Conservation (phyloP, 2,888 invertebrate genomes). For the Cryptosula pallasiana region DNA sequence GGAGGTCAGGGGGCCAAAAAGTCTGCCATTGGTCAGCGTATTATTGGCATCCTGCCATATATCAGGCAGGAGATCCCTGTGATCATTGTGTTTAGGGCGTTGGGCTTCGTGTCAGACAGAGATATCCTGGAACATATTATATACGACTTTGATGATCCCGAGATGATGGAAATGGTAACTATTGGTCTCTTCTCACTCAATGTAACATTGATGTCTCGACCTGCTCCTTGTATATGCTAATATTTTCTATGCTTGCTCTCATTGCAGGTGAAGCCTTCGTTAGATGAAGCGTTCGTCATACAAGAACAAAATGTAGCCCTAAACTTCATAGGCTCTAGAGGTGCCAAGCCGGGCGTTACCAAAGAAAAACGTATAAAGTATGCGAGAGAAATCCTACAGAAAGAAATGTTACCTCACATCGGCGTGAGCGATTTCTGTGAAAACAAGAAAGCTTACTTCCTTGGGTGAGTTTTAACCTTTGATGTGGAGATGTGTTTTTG, state of each 20-base stretch:
- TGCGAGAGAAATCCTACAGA: slow-evolving; percentile 96
- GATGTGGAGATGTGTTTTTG: too few relatives aligned
- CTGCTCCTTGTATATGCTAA: too few relatives aligned
- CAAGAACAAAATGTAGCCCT: slow-evolving; percentile 98
- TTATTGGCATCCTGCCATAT: slow-evolving; percentile 95
- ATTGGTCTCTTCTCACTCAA: too few relatives aligned
- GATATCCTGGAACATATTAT: slow-evolving; percentile 99
- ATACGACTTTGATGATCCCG: slow-evolving; percentile 99
- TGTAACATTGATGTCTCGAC: too few relatives aligned
- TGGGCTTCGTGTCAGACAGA: slow-evolving; percentile 97
- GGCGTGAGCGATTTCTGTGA: slow-evolving; percentile 99
- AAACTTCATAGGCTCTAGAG: slow-evolving; percentile 96
- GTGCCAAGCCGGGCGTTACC: slow-evolving; percentile 94
- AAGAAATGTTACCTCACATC: slow-evolving; percentile 99
- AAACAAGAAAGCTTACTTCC: slow-evolving; percentile 97
- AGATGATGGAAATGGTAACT: slow-evolving; percentile 99
- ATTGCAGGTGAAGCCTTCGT: slow-evolving; percentile 78
- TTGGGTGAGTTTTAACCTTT: slow-evolving; percentile 60
- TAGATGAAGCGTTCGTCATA: slow-evolving; percentile 98
- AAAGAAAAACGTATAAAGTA: slow-evolving; percentile 99
- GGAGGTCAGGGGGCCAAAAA: slow-evolving; percentile 97
- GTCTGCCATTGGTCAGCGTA: slow-evolving; percentile 96
- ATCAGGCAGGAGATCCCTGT: slow-evolving; percentile 99
- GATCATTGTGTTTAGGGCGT: slow-evolving; percentile 98
- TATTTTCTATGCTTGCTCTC: too few relatives aligned